These are phyloP conservation scores for Andrena bicolor DNA, from an alignment of 2,888 invertebrate genomes.

Conservation along the genomic window DNA sequence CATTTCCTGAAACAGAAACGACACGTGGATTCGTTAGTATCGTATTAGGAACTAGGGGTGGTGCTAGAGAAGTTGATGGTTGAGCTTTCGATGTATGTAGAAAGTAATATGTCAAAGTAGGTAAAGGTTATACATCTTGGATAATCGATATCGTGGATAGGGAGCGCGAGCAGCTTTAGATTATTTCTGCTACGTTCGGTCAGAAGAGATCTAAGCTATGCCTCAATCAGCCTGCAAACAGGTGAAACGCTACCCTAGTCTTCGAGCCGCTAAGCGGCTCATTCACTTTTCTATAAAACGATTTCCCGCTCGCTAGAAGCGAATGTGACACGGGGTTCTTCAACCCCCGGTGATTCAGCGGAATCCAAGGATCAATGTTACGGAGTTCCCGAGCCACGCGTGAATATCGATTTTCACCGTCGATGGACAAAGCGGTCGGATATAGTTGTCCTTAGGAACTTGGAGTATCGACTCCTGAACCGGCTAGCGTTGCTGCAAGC, in stretches of 20 bases:
- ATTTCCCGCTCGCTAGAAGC: no score
- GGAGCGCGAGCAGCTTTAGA: no score
- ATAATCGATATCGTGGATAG: no score
- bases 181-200: no score
- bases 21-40: neutral
- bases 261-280: neutral
- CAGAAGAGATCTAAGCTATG: no score
- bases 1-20: slow-evolving; percentile 76
- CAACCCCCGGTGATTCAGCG: neutral
- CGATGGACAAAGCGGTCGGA: neutral
- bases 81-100: no score
- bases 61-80: no score
- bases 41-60: neutral
- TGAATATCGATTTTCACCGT: slow-evolving; percentile 36
- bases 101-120: no score
- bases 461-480: slow-evolving; percentile 36
- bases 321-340: neutral
- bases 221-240: no score
- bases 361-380: slow-evolving; percentile 16
- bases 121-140: no score
- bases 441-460: slow-evolving; percentile 7
- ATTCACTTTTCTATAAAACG: neutral
- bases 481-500: slow-evolving; percentile 3
- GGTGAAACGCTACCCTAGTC: no score
- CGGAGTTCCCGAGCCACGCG: slow-evolving; percentile 6